Evolutionary conservation across 2,113 vertebrate species (phyloP), one percentile per base, ranked within the genome.

Genomic region (Marcusenius ussheri): DNA sequence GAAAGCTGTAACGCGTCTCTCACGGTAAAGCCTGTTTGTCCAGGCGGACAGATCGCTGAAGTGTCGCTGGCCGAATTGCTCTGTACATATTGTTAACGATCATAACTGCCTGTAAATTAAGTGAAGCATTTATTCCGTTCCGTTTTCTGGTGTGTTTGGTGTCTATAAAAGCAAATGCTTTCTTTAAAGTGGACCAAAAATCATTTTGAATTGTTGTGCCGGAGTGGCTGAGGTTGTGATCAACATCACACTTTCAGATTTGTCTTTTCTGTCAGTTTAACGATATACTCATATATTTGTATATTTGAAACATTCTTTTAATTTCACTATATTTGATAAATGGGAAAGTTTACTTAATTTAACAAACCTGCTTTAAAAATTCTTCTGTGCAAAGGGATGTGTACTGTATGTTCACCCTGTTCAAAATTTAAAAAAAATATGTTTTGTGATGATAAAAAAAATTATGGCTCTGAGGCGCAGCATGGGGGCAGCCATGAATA

Each of bases 221-320:
- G 50, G 27, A 31, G 85, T 88, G 87, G 87, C 53, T 62, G 56
- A 24, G 31, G 89, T 92, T 92, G 91, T 91, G 90, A 92, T 90
- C 93, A 90, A 93, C 90, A 91, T 94, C 95, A 96, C 96, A 96
- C 95, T 96, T 95, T 97, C 95, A 94, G 95, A 96, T 97, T 97
- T 97, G 96, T 97, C 97, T 93, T 98, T 94, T 93, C 92, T 92
- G 95, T 95, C 95, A 95, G 93, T 93, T 93, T 92, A 93, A 93
- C 94, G 85, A 96, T 94, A 92, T n/a, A 95, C 93, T 94, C 91
- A 96, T 96, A 96, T 97, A 97, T 98, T 97, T 97, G 96, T 97
- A 97, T 96, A 97, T 97, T 96, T 95, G 91, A 94, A 92, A 93
- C 91, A 89, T 92, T 53, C 94, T 95, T 98, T 97, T 95, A 95